Conservation (phyloP, 2,797 vertebrate species). For the Balearica regulorum region DNA sequence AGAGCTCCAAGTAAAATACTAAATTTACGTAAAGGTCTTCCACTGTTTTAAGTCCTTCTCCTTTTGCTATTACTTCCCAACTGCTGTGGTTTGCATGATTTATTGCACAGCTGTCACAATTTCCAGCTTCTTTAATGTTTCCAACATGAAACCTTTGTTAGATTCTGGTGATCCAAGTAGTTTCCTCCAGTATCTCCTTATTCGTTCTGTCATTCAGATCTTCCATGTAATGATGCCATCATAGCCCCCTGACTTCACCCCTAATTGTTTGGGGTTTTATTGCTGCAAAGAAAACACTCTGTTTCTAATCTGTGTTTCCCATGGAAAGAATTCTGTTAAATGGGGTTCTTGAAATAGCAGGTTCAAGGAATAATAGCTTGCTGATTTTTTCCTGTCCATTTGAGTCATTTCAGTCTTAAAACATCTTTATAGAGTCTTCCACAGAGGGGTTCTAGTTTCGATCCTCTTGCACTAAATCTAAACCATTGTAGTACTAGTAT, state of each 20-base stretch:
- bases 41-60: background rate
- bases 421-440: background rate
- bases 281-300: background rate
- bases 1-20: background rate
- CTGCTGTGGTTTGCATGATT: slow-evolving; percentile 52
- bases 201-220: background rate
- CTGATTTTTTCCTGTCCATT: background rate
- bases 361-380: background rate
- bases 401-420: background rate
- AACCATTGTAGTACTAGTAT: background rate
- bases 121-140: slow-evolving; percentile 30
- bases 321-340: background rate
- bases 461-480: background rate
- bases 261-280: background rate
- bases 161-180: background rate
- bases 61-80: slow-evolving; percentile 9
- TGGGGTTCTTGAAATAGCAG: background rate
- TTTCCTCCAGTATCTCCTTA: background rate
- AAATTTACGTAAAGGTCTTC: background rate
- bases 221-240: background rate
- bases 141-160: background rate
- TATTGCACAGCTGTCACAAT: slow-evolving; percentile 39
- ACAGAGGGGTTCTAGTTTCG: background rate
- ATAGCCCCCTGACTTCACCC: background rate
- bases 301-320: background rate